Base-by-base conservation (phyloP, 2,888 invertebrate species). In the Cephus pulcher region DNA sequence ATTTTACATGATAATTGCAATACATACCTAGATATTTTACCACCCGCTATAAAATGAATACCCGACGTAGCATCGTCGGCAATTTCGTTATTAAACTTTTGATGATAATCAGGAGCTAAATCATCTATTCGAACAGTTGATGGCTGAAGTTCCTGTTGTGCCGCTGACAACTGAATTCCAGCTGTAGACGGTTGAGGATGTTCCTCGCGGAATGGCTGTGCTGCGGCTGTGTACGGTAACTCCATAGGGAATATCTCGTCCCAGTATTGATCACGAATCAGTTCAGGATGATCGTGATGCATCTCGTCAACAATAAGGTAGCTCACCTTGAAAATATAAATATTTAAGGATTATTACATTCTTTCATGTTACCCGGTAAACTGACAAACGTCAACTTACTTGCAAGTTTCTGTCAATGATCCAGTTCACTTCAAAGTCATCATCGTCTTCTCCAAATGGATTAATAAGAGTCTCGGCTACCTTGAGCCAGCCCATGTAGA, bases 171-270 rank as follows among this genome's bases (percentile, higher is more conserved):
- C 75, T 96, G 95, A 84, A 97, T 97, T 83, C 96, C 95, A 34
- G 97, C 96, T 0, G 97, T 97, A 3, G 98, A 98, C 0, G 97
- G 96, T 86, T 96, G 94, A 0, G 98, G 98, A 87, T 97, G 97
- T 82, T 96, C 95, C 89, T 96, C 96, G n/a, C 96, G 93, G 86
- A 95, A 95, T 82, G 95, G 94, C 90, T 96, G 95, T 0, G 97
- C 94, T 0, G 96, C 97, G 35, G 96, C 93, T 0, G 97, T 96
- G 90, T 97, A 96, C 0, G 97, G 97, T 84, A 97, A 90, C 90
- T 96, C 96, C 37, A 95, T 94, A 1, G 96, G 96, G 90, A 96
- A 95, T 82, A 71, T 33, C 32, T 92, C 90, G 79, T 92, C 92
- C 92, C 92, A 93, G 81, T 92, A 92, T 82, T 92, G 92, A 86